A percentile compares a stretch with the other conserved stretches of the same genome.
Evolutionary conservation across 2,888 invertebrate species (phyloP).

Genomic region (Philereme vetulata): DNA sequence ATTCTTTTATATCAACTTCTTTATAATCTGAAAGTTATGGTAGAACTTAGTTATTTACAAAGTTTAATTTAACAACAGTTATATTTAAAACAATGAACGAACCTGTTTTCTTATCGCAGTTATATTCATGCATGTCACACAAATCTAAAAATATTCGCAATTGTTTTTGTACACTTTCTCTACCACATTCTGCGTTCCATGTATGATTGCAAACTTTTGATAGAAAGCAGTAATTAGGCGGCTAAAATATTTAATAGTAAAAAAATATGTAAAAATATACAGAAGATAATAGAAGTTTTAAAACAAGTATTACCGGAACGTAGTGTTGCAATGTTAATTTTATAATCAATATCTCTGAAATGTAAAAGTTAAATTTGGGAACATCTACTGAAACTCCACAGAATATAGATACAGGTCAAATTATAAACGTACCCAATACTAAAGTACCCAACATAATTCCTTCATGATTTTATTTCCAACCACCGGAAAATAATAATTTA

Average conservation of each 20-base stretch:
- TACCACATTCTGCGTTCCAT: conserved; percentile 52
- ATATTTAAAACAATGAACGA: conserved; percentile 17
- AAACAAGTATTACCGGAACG: conserved; percentile 40
- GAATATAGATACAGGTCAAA: background rate
- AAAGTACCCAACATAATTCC: conserved; percentile 19
- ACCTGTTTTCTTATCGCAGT: conserved; percentile 61
- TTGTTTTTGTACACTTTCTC: conserved; percentile 36
- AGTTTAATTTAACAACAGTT: too few relatives aligned
- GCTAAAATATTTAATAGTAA: conserved; percentile 42
- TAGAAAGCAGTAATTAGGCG: conserved; percentile 47
- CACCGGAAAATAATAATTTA: background rate
- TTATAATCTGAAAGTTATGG: conserved; percentile 27
- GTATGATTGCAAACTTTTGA: conserved; percentile 64
- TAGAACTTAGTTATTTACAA: background rate
- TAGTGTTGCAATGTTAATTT: conserved; percentile 44
- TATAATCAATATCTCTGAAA: conserved; percentile 27
- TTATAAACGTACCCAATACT: conserved; percentile 16
- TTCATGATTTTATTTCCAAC: conserved; percentile 17
- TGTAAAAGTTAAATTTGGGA: background rate
- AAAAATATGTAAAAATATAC: background rate
- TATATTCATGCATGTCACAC: conserved; percentile 65
- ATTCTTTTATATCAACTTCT: conserved; percentile 19
- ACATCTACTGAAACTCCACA: background rate
- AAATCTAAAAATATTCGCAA: conserved; percentile 57
- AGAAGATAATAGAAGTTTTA: background rate